Base-by-base conservation (phyloP, 2,113 vertebrate species). In the Etia nguti region DNA sequence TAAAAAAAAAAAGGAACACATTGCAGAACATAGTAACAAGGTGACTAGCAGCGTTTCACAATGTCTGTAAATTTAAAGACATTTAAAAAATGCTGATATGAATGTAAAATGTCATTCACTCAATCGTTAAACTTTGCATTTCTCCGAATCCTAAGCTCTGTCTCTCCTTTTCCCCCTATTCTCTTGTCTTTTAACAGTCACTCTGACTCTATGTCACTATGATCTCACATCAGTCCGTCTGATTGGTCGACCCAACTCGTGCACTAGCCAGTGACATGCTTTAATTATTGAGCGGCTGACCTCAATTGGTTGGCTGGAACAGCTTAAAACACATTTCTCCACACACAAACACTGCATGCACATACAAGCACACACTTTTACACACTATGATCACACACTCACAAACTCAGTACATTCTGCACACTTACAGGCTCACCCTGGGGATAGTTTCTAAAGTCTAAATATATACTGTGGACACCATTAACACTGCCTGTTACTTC, bases 251-350 rank as follows among this genome's bases (percentile, higher is more conserved):
- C 90, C 91, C 80, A 89, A 84, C 92, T 87, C 8, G 8, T 82
- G 85, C 90, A 91, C 91, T 92, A 92, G 94, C 95, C 95, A 94
- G 93, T 96, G 94, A 93, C 94, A 93, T 31, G 89, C 91, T 95
- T 95, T 90, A 95, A 95, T 96, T 95, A 96, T 95, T 96, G 94
- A 95, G 87, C 79, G 89, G 68, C 86, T 96, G 96, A 96, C 96
- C 96, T 96, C 92, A 91, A 96, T 95, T 94, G 95, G 93, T 90
- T 93, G 88, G 88, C 90, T 92, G 86, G 92, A 87, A 87, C 84
- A 90, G 87, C 86, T 91, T 92, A 89, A 94, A 92, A 93, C 90
- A 91, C 90, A 90, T 52, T 57, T 55, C 57, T 20, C 29, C 62
- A 60, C 82, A 65, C 82, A 91, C 65, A 86, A 75, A 89, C 73